phyloP scores from a whole-genome alignment of 2,888 invertebrate genomes.

The Ypsolopha scabrella region DNA sequence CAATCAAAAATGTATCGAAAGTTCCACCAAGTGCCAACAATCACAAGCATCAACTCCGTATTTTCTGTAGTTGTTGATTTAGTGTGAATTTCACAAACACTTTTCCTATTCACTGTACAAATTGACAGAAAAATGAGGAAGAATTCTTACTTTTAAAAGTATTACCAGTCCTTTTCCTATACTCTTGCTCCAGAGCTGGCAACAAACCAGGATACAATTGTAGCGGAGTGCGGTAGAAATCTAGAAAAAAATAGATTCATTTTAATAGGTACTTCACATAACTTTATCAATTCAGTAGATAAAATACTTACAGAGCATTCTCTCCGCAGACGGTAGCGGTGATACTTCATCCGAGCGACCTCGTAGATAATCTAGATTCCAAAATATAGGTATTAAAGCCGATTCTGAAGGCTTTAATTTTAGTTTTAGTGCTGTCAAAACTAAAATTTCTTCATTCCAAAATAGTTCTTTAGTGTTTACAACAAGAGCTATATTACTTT shows the following conservation, averaged over 20 bases:
- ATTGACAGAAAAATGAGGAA: too few species aligned
- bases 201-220: conserved; percentile 39
- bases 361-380: conserved; percentile 40
- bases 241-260: conserved; percentile 17
- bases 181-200: conserved; percentile 40
- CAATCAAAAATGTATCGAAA: too few species aligned
- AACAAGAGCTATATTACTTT: too few species aligned
- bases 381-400: background rate
- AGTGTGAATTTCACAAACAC: too few species aligned
- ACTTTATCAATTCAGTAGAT: background rate
- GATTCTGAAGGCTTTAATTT: too few species aligned
- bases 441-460: too few species aligned
- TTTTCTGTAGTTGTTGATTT: too few species aligned
- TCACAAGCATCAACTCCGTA: too few species aligned
- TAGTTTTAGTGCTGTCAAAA: too few species aligned
- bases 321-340: conserved; percentile 28
- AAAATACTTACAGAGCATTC: conserved; percentile 41
- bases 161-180: conserved; percentile 50
- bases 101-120: too few species aligned
- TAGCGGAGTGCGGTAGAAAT: conserved; percentile 52
- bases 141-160: conserved; percentile 44
- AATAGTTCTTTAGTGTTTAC: too few species aligned
- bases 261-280: conserved; percentile 3
- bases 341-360: conserved; percentile 39
- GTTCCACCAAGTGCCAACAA: too few species aligned